These are phyloP conservation scores for Typhlomys cinereus DNA, from an alignment of 2,113 vertebrate species.

Conservation along the genomic window DNA sequence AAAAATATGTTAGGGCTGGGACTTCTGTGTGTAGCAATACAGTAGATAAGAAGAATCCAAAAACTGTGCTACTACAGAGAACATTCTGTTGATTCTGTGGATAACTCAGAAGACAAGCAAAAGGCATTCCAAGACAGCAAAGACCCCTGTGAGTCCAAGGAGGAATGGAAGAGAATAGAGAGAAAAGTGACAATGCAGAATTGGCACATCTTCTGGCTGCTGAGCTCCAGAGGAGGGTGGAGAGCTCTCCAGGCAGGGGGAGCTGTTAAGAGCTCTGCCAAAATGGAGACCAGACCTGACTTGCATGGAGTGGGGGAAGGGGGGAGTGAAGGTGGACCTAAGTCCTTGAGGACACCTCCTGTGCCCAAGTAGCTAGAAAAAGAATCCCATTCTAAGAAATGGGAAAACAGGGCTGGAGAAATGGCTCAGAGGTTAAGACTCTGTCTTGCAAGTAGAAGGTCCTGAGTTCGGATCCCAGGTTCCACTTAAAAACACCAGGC, in stretches of 20 bases:
- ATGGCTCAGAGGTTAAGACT: too few relatives aligned
- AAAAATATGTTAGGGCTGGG: not conserved
- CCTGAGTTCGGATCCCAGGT: too few relatives aligned
- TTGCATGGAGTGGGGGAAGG: not conserved
- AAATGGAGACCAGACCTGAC: not conserved
- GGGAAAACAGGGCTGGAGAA: too few relatives aligned
- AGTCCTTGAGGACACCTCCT: not conserved
- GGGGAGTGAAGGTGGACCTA: not conserved
- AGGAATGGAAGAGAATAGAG: not conserved
- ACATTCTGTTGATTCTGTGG: not conserved
- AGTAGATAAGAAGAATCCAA: not conserved
- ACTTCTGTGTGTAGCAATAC: not conserved
- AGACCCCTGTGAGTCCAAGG: too few relatives aligned
- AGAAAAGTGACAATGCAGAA: not conserved
- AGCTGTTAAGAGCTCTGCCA: not conserved
- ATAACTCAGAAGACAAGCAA: not conserved
- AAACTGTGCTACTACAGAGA: not conserved
- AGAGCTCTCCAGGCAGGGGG: not conserved
- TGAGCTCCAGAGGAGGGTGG: not conserved
- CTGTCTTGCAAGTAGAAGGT: too few relatives aligned
- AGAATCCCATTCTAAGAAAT: not conserved
- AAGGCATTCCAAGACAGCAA: not conserved
- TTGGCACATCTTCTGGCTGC: not conserved
- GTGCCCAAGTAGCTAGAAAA: not conserved
- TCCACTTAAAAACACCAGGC: too few relatives aligned